Percentiles rank a stretch among this genome's conserved stretches.
Evolutionary conservation across 2,888 invertebrate species (phyloP).

Genomic region (Lasioglossum morio): DNA sequence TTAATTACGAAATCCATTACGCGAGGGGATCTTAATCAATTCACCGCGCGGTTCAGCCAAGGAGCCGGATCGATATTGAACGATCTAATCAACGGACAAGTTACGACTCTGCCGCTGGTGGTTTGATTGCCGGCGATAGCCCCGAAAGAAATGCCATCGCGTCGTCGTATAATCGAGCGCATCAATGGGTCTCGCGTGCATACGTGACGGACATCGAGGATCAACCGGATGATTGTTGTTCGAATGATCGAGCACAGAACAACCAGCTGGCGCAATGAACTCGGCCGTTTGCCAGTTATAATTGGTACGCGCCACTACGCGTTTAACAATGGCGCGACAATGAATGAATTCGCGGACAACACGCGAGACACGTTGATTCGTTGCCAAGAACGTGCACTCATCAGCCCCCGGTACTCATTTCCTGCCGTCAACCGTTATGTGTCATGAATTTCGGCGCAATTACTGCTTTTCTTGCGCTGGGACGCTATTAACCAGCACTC

Average conservation of each 20-base stretch:
- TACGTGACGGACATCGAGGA: slow-evolving; percentile 46
- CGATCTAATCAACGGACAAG: slow-evolving; percentile 22
- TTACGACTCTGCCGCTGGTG: slow-evolving; percentile 10
- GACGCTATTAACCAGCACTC: neutral
- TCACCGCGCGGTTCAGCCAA: neutral
- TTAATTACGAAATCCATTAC: slow-evolving; percentile 36
- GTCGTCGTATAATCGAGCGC: slow-evolving; percentile 12
- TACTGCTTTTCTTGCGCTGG: neutral
- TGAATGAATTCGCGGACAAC: slow-evolving; percentile 52
- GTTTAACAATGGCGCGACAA: slow-evolving; percentile 49
- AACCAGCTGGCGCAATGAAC: slow-evolving; percentile 51
- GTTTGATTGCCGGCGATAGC: slow-evolving; percentile 10
- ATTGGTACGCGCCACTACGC: slow-evolving; percentile 51
- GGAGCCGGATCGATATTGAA: slow-evolving; percentile 13
- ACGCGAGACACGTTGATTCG: slow-evolving; percentile 13
- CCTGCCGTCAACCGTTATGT: slow-evolving; percentile 2
- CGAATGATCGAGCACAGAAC: slow-evolving; percentile 6
- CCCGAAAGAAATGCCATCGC: slow-evolving; percentile 47
- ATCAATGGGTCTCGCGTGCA: slow-evolving; percentile 38
- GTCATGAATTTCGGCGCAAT: neutral
- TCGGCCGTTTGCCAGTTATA: slow-evolving; percentile 62
- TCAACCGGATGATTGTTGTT: slow-evolving; percentile 6
- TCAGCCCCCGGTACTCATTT: slow-evolving; percentile 10
- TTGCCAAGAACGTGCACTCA: slow-evolving; percentile 42
- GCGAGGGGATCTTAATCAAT: slow-evolving; percentile 10